Conservation (phyloP, 2,113 vertebrate genomes). For the Cichladusa arquata region DNA sequence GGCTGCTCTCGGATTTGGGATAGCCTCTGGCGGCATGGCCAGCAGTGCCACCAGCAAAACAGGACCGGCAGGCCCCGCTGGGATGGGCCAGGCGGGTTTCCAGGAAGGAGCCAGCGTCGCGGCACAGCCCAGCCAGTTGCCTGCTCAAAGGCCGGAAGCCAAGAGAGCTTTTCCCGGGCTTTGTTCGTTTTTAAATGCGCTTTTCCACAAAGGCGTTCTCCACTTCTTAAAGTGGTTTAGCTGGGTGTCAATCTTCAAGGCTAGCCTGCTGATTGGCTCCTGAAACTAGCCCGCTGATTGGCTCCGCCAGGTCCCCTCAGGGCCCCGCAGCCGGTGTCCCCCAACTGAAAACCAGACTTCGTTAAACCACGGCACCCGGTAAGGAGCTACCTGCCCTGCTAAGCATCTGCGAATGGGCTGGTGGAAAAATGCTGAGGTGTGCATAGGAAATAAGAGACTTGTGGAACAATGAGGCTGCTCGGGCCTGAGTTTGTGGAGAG, state of each 20-base stretch:
- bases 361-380: neutral
- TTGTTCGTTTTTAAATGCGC: rapidly evolving
- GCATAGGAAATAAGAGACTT: neutral
- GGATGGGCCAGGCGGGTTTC: neutral
- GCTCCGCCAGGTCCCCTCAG: neutral
- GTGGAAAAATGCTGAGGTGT: neutral
- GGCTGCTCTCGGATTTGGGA: rapidly evolving
- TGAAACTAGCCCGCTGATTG: neutral
- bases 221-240: neutral
- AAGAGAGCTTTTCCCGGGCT: rapidly evolving
- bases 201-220: neutral
- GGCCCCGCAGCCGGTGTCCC: rapidly evolving
- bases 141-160: rapidly evolving
- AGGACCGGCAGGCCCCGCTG: rapidly evolving
- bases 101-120: rapidly evolving
- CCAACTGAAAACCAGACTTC: rapidly evolving
- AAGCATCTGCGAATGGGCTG: neutral
- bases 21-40: neutral
- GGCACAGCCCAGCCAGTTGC: rapidly evolving
- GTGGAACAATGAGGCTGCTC: neutral
- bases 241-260: neutral
- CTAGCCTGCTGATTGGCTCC: neutral
- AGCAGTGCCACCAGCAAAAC: rapidly evolving
- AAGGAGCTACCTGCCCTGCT: neutral
- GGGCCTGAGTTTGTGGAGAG: neutral